A percentile compares a stretch with the other conserved stretches of the same genome.
Conservation (phyloP, 30 jellyfish, hydroid and myxozoan species). For the Pelagia noctiluca region DNA sequence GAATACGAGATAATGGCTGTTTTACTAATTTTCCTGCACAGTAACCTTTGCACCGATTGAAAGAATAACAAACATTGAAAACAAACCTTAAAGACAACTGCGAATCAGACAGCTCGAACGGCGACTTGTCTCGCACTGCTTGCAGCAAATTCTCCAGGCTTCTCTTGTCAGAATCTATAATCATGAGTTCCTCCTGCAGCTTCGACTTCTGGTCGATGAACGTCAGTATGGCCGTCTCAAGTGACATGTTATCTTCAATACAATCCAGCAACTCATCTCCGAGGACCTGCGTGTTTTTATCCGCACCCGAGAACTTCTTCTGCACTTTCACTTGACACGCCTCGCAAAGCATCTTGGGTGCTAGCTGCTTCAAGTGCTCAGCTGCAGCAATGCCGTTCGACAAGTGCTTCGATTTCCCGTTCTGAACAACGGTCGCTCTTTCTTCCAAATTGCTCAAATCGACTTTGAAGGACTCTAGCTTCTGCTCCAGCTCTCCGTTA, state of each 20-base stretch:
- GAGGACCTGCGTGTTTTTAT: slow-evolving; percentile 77
- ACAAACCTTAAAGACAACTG: slow-evolving; percentile 71
- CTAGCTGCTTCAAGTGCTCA: slow-evolving; percentile 21
- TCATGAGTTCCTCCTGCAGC: slow-evolving; percentile 83
- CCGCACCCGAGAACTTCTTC: slow-evolving; percentile 81
- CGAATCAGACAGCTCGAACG: slow-evolving; percentile 67
- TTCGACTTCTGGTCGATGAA: slow-evolving; percentile 87
- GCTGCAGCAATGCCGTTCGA: slow-evolving; percentile 63
- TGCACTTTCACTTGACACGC: slow-evolving; percentile 70
- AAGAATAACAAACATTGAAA: too few relatives aligned
- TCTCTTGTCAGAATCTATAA: slow-evolving; percentile 82
- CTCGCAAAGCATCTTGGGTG: slow-evolving; percentile 80
- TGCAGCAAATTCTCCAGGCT: slow-evolving; percentile 70
- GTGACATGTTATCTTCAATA: slow-evolving; percentile 89
- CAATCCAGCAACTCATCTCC: slow-evolving; percentile 98
- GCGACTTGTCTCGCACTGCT: slow-evolving; percentile 62
- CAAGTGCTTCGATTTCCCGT: slow-evolving; percentile 61
- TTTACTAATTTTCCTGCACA: too few relatives aligned
- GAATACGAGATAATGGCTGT: too few relatives aligned
- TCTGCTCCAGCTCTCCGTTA: slow-evolving; percentile 84
- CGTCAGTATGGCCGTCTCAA: slow-evolving; percentile 95
- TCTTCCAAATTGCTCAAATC: slow-evolving; percentile 81
- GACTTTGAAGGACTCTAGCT: slow-evolving; percentile 79
- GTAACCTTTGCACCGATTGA: too few relatives aligned
- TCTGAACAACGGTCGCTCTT: slow-evolving; percentile 56